These are phyloP conservation scores for Nixonia krombeini DNA, from an alignment of 1,140 invertebrate genomes.

Conservation along the genomic window DNA sequence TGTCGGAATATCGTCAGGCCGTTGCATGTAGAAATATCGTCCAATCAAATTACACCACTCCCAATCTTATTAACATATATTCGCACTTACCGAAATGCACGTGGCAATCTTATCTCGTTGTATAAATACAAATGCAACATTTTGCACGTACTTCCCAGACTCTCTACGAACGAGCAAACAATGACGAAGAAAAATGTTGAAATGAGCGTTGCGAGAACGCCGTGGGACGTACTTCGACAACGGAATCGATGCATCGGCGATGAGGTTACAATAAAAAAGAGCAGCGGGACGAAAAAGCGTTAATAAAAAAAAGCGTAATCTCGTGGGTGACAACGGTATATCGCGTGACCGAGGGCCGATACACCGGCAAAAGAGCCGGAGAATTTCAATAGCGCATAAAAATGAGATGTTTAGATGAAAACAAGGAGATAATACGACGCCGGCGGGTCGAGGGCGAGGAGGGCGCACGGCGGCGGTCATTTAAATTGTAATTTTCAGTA, in stretches of 20 bases:
- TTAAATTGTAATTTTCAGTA: conserved; percentile 72
- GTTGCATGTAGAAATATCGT: no score
- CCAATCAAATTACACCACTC: no score
- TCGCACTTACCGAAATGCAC: no score
- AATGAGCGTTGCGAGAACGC: background rate
- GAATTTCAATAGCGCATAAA: conserved; percentile 70
- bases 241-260: conserved; percentile 40
- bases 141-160: no score
- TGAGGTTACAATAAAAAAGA: conserved; percentile 33
- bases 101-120: no score
- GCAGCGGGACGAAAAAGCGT: background rate
- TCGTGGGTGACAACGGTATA: conserved; percentile 44
- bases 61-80: no score
- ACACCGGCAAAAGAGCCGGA: conserved; percentile 43
- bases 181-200: no score
- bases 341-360: conserved; percentile 52
- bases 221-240: conserved; percentile 6
- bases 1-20: no score
- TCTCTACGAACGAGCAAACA: no score
- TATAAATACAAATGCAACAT: no score
- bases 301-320: conserved; percentile 32
- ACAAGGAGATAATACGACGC: conserved; percentile 64
- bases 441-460: conserved; percentile 40
- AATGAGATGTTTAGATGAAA: conserved; percentile 72
- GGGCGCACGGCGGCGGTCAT: conserved; percentile 58